Conservation (phyloP, 1,140 invertebrate genomes). For the Drosophila watanabei region DNA sequence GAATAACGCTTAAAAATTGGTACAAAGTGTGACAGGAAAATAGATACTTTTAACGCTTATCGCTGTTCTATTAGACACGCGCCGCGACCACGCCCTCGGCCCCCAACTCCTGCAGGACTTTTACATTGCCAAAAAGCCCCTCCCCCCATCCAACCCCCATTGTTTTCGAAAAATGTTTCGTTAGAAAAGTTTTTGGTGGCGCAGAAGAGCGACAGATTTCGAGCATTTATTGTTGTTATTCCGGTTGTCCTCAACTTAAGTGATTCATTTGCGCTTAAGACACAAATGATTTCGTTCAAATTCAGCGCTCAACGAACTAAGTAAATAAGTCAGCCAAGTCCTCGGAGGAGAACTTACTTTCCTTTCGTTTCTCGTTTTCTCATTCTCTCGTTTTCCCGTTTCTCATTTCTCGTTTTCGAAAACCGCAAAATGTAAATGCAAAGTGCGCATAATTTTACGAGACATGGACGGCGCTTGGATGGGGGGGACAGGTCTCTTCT, state of each 20-base stretch:
- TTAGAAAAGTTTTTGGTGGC: conserved; percentile 43
- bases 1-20: neutral
- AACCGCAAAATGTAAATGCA: conserved; percentile 78
- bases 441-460: conserved; percentile 77
- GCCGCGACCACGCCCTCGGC: conserved; percentile 28
- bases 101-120: neutral
- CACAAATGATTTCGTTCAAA: conserved; percentile 73
- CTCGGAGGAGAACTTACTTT: conserved; percentile 20
- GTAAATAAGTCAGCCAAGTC: conserved; percentile 72
- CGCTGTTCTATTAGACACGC: conserved; percentile 78
- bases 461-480: conserved; percentile 1
- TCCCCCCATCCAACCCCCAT: neutral
- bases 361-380: conserved; percentile 5
- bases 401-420: conserved; percentile 16
- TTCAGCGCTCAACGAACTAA: conserved; percentile 75
- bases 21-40: conserved; percentile 2
- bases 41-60: conserved; percentile 41
- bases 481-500: conserved; percentile 50
- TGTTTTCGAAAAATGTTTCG: conserved; percentile 55
- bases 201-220: conserved; percentile 55
- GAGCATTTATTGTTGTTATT: conserved; percentile 46
- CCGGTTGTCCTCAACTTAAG: conserved; percentile 62
- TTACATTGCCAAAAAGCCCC: neutral
- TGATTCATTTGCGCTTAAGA: conserved; percentile 82
- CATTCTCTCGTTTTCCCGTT: neutral